A percentile compares a stretch with the other conserved stretches of the same genome.
phyloP scores from a whole-genome alignment of 2,113 vertebrate genomes.

The Toxotes jaculatrix region DNA sequence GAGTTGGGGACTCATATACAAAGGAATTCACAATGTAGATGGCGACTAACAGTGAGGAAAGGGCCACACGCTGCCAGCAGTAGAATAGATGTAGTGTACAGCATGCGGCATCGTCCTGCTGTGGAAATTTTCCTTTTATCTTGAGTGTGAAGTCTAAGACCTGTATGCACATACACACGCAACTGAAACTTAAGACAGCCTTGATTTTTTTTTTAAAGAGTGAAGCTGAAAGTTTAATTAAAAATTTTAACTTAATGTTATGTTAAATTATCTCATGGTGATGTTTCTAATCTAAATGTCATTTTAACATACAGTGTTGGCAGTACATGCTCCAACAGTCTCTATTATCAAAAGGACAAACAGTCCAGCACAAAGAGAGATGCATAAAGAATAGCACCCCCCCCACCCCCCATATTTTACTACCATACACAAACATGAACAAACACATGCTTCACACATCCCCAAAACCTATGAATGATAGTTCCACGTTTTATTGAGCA shows the following conservation, averaged over 20 bases:
- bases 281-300: neutral
- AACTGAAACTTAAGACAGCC: neutral
- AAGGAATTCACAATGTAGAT: slow-evolving; percentile 51
- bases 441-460: neutral
- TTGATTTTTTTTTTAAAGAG: neutral
- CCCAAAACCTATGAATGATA: neutral
- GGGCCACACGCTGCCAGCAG: slow-evolving; percentile 31
- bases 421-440: neutral
- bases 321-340: neutral
- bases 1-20: slow-evolving; percentile 40
- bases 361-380: no score
- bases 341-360: neutral
- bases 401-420: no score
- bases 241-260: neutral
- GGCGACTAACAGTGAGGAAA: slow-evolving; percentile 49
- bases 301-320: neutral
- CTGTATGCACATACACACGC: neutral
- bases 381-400: no score
- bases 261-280: neutral
- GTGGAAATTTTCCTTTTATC: slow-evolving; percentile 51
- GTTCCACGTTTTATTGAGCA: neutral
- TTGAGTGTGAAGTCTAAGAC: slow-evolving; percentile 8
- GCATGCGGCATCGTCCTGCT: slow-evolving; percentile 29
- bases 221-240: neutral
- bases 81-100: slow-evolving; percentile 44